Conservation (phyloP, 2,113 vertebrate genomes). For the Sylvietta virens region DNA sequence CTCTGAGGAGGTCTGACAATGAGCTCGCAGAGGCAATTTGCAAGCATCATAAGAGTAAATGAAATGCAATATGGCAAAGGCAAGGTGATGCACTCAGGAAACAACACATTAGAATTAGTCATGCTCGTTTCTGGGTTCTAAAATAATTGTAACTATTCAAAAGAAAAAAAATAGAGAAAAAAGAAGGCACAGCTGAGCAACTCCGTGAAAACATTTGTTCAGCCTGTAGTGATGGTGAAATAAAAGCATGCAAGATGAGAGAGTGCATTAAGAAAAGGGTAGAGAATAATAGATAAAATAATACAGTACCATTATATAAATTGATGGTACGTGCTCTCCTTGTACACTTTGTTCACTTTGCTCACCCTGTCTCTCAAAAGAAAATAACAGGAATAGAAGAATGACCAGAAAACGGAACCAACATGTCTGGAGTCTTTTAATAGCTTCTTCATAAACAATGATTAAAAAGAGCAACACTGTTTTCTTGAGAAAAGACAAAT, state of each 20-base stretch:
- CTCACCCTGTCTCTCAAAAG: slow-evolving; percentile 37
- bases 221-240: slow-evolving; percentile 38
- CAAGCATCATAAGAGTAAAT: slow-evolving; percentile 21
- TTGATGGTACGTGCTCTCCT: slow-evolving; percentile 48
- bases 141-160: slow-evolving; percentile 47
- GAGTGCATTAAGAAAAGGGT: slow-evolving; percentile 58
- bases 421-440: slow-evolving; percentile 45
- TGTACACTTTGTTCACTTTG: slow-evolving; percentile 45
- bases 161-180: neutral
- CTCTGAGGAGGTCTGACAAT: neutral
- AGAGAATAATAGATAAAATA: slow-evolving; percentile 64
- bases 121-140: slow-evolving; percentile 41
- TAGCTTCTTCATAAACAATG: slow-evolving; percentile 32
- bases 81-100: slow-evolving; percentile 48
- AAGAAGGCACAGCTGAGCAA: neutral
- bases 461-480: slow-evolving; percentile 47
- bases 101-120: slow-evolving; percentile 54
- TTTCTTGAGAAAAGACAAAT: slow-evolving; percentile 48
- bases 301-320: slow-evolving; percentile 58
- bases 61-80: slow-evolving; percentile 30
- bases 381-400: slow-evolving; percentile 47
- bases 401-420: slow-evolving; percentile 14
- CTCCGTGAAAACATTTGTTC: slow-evolving; percentile 47
- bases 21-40: slow-evolving; percentile 15
- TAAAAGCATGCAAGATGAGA: slow-evolving; percentile 62